These are phyloP conservation scores for Melospiza melodia DNA, from an alignment of 2,113 vertebrate genomes.

Conservation along the genomic window DNA sequence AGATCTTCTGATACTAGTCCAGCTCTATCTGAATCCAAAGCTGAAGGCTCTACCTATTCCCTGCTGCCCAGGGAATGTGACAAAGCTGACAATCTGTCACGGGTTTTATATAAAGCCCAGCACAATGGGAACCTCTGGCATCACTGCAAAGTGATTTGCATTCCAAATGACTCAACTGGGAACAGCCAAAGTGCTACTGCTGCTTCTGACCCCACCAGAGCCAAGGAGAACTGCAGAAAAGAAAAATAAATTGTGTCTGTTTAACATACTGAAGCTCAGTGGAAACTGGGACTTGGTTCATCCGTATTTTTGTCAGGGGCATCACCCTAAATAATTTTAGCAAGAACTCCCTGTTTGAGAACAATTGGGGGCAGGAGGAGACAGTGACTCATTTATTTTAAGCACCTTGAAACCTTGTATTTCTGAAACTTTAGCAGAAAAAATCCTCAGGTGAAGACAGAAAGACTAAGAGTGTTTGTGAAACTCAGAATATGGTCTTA, in stretches of 20 bases:
- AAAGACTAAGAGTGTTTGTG: background rate
- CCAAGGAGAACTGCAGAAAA: slow-evolving; percentile 52
- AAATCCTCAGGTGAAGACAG: slow-evolving; percentile 13
- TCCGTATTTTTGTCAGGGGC: slow-evolving; percentile 53
- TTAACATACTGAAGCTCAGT: slow-evolving; percentile 26
- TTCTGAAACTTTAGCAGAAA: slow-evolving; percentile 21
- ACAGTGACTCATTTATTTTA: slow-evolving; percentile 42
- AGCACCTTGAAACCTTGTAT: background rate
- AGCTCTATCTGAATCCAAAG: background rate
- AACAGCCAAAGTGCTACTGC: slow-evolving; percentile 54
- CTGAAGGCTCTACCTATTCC: slow-evolving; percentile 10
- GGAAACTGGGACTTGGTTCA: slow-evolving; percentile 55
- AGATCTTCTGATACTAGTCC: background rate
- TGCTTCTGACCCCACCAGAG: slow-evolving; percentile 48
- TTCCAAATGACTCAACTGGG: slow-evolving; percentile 48
- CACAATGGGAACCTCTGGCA: slow-evolving; percentile 58
- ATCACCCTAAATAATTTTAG: slow-evolving; percentile 67
- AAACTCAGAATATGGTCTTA: background rate
- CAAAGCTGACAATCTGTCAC: slow-evolving; percentile 49
- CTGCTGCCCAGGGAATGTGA: slow-evolving; percentile 2
- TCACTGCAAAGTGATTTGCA: slow-evolving; percentile 48
- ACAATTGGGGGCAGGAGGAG: slow-evolving; percentile 45
- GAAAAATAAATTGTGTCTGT: slow-evolving; percentile 28
- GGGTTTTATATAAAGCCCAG: slow-evolving; percentile 26
- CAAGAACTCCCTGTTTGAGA: slow-evolving; percentile 37